These are phyloP conservation scores for Numida meleagris DNA, from an alignment of 2,113 vertebrate genomes.

Conservation along the genomic window DNA sequence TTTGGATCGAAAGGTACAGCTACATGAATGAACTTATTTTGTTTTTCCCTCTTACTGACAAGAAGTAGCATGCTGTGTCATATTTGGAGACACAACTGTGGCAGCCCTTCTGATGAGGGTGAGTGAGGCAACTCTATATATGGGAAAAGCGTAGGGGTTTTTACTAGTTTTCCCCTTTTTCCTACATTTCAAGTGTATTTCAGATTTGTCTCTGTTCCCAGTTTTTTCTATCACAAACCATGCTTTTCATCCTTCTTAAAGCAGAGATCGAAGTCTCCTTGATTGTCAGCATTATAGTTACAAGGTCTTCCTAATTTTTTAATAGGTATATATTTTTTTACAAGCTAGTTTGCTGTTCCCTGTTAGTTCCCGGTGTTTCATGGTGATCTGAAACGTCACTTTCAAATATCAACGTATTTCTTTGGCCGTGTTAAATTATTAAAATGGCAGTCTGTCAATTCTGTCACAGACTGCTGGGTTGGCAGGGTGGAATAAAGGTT, in stretches of 20 bases:
- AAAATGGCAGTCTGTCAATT: neutral
- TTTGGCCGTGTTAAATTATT: neutral
- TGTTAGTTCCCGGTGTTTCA: neutral
- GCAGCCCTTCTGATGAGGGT: neutral
- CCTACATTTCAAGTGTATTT: neutral
- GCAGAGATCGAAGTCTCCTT: neutral
- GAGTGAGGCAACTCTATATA: neutral
- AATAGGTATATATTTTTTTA: neutral
- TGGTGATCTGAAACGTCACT: neutral
- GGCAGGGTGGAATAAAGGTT: neutral
- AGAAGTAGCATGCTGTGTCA: neutral
- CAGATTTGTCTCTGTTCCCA: neutral
- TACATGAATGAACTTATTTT: neutral
- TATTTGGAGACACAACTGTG: neutral
- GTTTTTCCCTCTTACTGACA: neutral
- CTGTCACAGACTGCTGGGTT: neutral
- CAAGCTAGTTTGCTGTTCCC: neutral
- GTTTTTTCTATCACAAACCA: neutral
- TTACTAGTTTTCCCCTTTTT: neutral
- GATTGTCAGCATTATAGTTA: neutral
- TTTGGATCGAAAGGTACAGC: conserved; percentile 89
- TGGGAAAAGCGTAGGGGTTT: neutral
- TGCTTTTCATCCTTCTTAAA: neutral
- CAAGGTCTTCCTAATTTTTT: neutral
- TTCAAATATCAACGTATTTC: neutral